Base-by-base conservation (phyloP, 1,140 invertebrate species). In the Diabrotica undecimpunctata region DNA sequence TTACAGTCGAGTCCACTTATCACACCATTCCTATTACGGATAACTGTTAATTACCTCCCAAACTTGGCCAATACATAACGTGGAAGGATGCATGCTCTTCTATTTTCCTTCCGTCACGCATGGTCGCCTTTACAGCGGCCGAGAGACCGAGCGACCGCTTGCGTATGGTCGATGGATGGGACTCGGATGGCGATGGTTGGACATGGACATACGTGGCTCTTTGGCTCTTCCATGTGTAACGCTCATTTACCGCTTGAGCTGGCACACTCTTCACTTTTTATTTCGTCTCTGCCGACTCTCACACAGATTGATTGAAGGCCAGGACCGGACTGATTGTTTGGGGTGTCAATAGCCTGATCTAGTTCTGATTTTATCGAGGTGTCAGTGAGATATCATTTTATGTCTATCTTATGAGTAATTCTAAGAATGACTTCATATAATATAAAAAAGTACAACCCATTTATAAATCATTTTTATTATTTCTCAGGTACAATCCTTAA, bases 191-290 rank as follows among this genome's bases (percentile, higher is more conserved):
- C 41, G 8, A 46, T 46, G 41, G 41, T 46, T 46, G 41, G 41
- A 46, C 41, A 46, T 46, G 41, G 41, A n/a, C 41, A 46, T 46
- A 46, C 41, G 41, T 46, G 41, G 41, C 41, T 46, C 41, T 46
- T 46, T 61, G 60, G 36, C 59, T 62, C 59, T 62, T 62, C 60
- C 59, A 51, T 61, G 59, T 55, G 60, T 61, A 46, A 61, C 60
- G 65, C 61, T 56, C 60, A 62, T 62, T 62, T 62, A 54, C 35
- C 65, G 65, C 65, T 61, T 61, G 60, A 51, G 51, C 59, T 62
- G 46, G 50, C 65, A 54, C 50, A 46, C 41, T 46, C 41, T 46
- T n/a, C 8, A 46, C 41, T 46, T 46, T 46, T 46, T 46, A 10
- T 46, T 46, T 46, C n/a, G 8, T 46, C 8, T 46, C n/a, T n/a